A percentile compares a stretch with the other conserved stretches of the same genome.
Conservation (phyloP, 2,113 vertebrate species). For the Microcebus jonahi region DNA sequence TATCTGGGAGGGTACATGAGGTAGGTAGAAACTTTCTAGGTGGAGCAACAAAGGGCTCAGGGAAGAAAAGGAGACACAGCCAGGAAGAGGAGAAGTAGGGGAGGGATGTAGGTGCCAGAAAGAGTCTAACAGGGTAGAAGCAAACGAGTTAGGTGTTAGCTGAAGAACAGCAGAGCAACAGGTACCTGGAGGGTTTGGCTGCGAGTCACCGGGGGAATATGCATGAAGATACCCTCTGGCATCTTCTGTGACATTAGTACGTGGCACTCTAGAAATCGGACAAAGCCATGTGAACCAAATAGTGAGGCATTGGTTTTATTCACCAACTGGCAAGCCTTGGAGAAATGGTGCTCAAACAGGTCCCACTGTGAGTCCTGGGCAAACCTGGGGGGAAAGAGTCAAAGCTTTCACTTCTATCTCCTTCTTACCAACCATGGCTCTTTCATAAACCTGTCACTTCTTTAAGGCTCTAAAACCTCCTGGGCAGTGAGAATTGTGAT, state of each 20-base stretch:
- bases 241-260: constrained; percentile 60
- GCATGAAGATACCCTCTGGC: background rate
- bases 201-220: background rate
- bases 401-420: background rate
- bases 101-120: background rate
- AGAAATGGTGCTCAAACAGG: constrained; percentile 50
- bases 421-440: background rate
- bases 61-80: background rate
- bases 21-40: background rate
- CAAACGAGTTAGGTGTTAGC: background rate
- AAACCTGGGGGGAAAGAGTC: constrained; percentile 53
- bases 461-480: background rate
- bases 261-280: constrained; percentile 67
- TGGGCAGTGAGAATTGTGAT: background rate
- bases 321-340: constrained; percentile 55
- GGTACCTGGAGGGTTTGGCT: constrained; percentile 51
- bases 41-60: background rate
- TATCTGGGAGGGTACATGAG: background rate
- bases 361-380: constrained; percentile 54
- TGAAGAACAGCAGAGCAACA: background rate
- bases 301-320: constrained; percentile 63
- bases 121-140: background rate
- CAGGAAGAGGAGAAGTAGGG: background rate
- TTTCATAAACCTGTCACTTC: background rate
- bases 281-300: constrained; percentile 70